A percentile compares a stretch with the other conserved stretches of the same genome.
These are phyloP conservation scores for Hippasteria phrygiana DNA, from an alignment of 53 echinoderm and acorn worm genomes.

Conservation along the genomic window DNA sequence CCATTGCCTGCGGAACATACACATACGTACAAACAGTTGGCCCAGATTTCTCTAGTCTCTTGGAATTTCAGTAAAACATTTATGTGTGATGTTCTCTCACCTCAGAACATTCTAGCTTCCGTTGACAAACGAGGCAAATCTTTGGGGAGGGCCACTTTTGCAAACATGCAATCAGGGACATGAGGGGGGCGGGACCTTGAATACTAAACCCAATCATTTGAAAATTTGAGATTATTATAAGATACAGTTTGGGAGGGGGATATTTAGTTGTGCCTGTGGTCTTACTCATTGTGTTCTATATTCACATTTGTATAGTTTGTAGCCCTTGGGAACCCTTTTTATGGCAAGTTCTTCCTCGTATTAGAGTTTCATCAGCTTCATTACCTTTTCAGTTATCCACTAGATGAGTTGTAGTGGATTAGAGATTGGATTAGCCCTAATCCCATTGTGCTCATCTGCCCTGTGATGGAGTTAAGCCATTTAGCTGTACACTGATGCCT, in stretches of 20 bases:
- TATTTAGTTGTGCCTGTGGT: too few species aligned
- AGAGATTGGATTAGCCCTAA: conserved; percentile 55
- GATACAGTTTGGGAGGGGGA: too few species aligned
- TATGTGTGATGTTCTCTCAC: background rate
- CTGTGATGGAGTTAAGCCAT: conserved; percentile 19
- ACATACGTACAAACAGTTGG: background rate
- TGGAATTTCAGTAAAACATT: conserved; percentile 38
- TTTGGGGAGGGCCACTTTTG: background rate
- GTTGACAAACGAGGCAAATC: conserved; percentile 33
- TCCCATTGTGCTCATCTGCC: conserved; percentile 52
- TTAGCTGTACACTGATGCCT: conserved; percentile 32
- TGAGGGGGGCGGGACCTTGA: too few species aligned
- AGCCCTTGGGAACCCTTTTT: background rate
- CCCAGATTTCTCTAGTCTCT: conserved; percentile 20
- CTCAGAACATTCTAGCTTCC: conserved; percentile 11
- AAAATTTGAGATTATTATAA: too few species aligned
- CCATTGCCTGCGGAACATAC: background rate
- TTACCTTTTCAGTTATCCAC: conserved; percentile 32
- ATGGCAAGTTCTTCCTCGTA: background rate
- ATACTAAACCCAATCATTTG: too few species aligned
- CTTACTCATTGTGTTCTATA: too few species aligned
- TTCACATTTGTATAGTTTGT: too few species aligned
- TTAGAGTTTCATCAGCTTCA: conserved; percentile 23
- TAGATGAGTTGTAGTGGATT: conserved; percentile 32
- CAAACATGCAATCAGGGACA: background rate